Evolutionary conservation across 2,888 invertebrate genomes (phyloP).

Genomic region (Sphecodes monilicornis): DNA sequence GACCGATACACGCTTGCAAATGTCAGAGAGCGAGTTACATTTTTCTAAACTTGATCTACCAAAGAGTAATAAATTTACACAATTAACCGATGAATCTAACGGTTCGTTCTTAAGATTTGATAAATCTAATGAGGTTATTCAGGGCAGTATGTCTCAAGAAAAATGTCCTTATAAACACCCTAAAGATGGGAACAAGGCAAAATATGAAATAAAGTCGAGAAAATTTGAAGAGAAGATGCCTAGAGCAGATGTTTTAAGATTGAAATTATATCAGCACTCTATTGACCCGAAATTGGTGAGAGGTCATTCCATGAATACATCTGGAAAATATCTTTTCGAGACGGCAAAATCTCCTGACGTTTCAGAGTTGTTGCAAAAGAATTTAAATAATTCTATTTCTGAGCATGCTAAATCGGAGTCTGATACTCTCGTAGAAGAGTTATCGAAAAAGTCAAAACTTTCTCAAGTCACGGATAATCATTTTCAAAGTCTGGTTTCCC

Average conservation of each 20-base stretch:
- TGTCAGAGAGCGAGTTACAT: constrained; percentile 73
- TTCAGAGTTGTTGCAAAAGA: constrained; percentile 44
- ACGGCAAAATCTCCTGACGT: constrained; percentile 49
- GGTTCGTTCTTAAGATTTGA: constrained; percentile 55
- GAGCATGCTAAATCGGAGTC: constrained; percentile 79
- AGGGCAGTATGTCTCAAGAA: constrained; percentile 44
- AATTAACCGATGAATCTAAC: constrained; percentile 65
- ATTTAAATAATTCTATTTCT: constrained; percentile 63
- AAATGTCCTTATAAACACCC: constrained; percentile 42
- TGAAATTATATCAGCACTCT: constrained; percentile 74
- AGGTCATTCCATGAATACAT: constrained; percentile 62
- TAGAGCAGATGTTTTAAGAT: constrained; percentile 70
- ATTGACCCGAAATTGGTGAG: constrained; percentile 72
- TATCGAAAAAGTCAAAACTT: constrained; percentile 78
- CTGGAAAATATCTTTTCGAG: constrained; percentile 57
- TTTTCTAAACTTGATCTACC: constrained; percentile 67
- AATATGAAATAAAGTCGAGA: constrained; percentile 78
- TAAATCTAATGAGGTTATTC: constrained; percentile 50
- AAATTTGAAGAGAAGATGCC: constrained; percentile 84
- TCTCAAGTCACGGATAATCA: constrained; percentile 55
- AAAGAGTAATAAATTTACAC: constrained; percentile 59
- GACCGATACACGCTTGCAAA: constrained; percentile 72
- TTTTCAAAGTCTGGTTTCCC: constrained; percentile 36
- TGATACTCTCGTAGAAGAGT: constrained; percentile 80
- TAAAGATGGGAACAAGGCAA: constrained; percentile 65